Base-by-base conservation (phyloP, 2,888 invertebrate species). In the Drosophila fulvimacula region DNA sequence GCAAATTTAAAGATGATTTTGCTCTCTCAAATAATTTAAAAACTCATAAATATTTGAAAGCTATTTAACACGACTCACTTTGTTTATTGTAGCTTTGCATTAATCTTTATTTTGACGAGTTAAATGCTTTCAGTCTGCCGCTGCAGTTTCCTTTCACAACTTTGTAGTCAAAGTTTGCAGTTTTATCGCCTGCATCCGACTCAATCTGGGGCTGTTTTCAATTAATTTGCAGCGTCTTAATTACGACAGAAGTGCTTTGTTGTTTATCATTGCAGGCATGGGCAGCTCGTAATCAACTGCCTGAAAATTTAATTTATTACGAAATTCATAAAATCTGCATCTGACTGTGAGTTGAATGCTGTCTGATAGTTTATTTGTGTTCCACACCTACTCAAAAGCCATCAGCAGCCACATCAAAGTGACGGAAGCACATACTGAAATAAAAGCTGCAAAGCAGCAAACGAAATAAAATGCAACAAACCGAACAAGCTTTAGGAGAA, bases 341-440 rank as follows among this genome's bases (percentile, higher is more conserved):
- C 48, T 36, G 19, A 2, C 11, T 52, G 5, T 62, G 38, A 32
- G 24, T 34, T 49, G 24, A 27, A 19, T 27, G 19, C 27, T 15
- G 48, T 6, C n/a, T 34, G 38, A 44, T 13, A 24, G n/a, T n/a
- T 49, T 38, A 32, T 56, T 34, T 34, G 6, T 30, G 17, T 3
- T 41, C 30, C 17, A 46, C 60, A 73, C 53, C 62, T 48, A 24
- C 36, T 39, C 36, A 38, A 41, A 0, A 55, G 55, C 63, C 17
- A 44, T 36, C 32, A 44, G 30, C 32, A 49, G 51, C 67, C n/a
- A 73, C 81, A 79, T 79, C 63, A 79, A 79, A 81, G 70, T 61
- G 39, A 61, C 63, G 78, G 81, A 78, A 76, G 24, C 41, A 39
- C 46, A 17, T n/a, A 38, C 2, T 36, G 36, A 65, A 63, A 62